Conservation (phyloP, 2,113 vertebrate species). For the Lepidiolamprologus cunningtoni region DNA sequence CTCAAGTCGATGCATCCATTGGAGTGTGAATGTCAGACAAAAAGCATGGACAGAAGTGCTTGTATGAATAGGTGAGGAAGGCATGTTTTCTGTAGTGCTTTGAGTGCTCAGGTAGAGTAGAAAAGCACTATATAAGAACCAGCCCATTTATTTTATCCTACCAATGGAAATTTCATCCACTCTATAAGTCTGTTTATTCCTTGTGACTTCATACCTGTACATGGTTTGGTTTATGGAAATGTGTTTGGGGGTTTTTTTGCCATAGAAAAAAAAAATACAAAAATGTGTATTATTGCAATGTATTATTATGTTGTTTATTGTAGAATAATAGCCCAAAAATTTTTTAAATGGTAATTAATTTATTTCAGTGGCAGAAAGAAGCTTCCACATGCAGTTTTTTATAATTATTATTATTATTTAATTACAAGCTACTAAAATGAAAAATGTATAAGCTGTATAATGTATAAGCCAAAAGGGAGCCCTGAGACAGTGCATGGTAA, state of each 20-base stretch:
- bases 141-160: not conserved
- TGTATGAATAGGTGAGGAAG: not conserved
- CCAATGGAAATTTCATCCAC: not conserved
- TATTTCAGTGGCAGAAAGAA: not conserved
- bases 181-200: not conserved
- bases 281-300: not conserved
- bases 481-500: not conserved
- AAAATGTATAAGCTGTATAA: not conserved
- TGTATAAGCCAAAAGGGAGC: not conserved
- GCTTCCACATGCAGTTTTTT: not conserved
- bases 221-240: not conserved
- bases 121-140: not conserved
- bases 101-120: not conserved
- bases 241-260: rapidly evolving
- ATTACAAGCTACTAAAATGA: not conserved
- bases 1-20: not conserved
- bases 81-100: not conserved
- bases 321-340: not conserved
- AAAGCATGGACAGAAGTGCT: not conserved
- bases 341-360: not conserved
- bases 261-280: not conserved
- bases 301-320: not conserved
- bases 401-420: not conserved
- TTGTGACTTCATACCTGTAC: not conserved
- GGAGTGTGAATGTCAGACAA: not conserved